Conservation (phyloP, 2,113 vertebrate genomes). For the Elachura formosa region DNA sequence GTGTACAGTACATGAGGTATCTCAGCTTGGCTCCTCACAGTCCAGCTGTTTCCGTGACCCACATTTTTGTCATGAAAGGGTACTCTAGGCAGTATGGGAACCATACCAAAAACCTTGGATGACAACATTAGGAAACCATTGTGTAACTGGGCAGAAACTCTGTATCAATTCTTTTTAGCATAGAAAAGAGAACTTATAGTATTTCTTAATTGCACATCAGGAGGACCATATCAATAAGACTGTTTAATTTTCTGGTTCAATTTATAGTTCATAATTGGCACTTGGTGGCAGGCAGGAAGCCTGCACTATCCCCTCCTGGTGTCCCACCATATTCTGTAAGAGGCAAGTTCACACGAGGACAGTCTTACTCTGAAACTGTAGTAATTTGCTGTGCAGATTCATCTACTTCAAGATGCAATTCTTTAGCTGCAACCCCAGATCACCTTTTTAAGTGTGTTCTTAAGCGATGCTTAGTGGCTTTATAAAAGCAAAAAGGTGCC, state of each 20-base stretch:
- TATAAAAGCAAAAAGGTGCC: not conserved
- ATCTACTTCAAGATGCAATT: rapidly evolving
- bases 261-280: not conserved
- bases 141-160: not conserved
- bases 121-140: not conserved
- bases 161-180: not conserved
- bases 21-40: not conserved
- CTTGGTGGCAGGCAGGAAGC: not conserved
- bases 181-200: not conserved
- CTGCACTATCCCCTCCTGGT: not conserved
- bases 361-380: not conserved
- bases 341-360: not conserved
- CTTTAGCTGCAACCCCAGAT: not conserved
- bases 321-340: rapidly evolving
- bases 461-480: not conserved
- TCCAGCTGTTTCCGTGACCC: not conserved
- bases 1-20: not conserved
- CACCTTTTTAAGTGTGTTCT: not conserved
- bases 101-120: not conserved
- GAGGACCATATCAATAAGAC: not conserved
- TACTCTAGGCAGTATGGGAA: not conserved
- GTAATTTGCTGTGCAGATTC: not conserved
- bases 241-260: not conserved
- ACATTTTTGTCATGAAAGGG: not conserved
- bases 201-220: not conserved